A percentile compares a stretch with the other conserved stretches of the same genome.
Evolutionary conservation across 2,888 invertebrate genomes (phyloP).

Genomic region (Pollenia griseotomentosa): DNA sequence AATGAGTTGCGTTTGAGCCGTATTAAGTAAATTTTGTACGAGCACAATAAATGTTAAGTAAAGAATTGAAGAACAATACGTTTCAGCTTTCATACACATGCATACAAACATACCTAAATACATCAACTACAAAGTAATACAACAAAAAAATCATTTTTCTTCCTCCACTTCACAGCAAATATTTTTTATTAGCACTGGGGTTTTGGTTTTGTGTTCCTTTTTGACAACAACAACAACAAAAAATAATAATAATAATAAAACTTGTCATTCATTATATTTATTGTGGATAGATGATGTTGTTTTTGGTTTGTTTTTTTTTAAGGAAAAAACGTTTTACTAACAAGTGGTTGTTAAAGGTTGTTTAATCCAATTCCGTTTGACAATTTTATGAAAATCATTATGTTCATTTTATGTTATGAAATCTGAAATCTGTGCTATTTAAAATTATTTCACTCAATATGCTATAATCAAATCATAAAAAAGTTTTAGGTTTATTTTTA

Average conservation of each 20-base stretch:
- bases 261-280: slow-evolving; percentile 52
- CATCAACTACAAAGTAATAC: background rate
- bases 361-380: background rate
- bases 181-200: slow-evolving; percentile 67
- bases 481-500: no score
- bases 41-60: slow-evolving; percentile 29
- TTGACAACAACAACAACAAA: background rate
- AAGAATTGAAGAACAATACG: slow-evolving; percentile 34
- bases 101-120: background rate
- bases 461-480: no score
- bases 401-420: background rate
- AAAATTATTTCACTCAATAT: no score
- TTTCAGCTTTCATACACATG: background rate
- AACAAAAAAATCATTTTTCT: slow-evolving; percentile 21
- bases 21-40: slow-evolving; percentile 54
- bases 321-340: slow-evolving; percentile 40
- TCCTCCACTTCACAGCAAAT: slow-evolving; percentile 34
- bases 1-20: slow-evolving; percentile 75
- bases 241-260: background rate
- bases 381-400: background rate
- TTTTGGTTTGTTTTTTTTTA: background rate
- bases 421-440: background rate
- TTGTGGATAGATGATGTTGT: slow-evolving; percentile 19
- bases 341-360: slow-evolving; percentile 41
- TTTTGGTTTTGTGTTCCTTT: slow-evolving; percentile 17